A percentile compares a stretch with the other conserved stretches of the same genome.
These are phyloP conservation scores for Monochamus alternatus DNA, from an alignment of 2,888 invertebrate genomes.

Conservation along the genomic window DNA sequence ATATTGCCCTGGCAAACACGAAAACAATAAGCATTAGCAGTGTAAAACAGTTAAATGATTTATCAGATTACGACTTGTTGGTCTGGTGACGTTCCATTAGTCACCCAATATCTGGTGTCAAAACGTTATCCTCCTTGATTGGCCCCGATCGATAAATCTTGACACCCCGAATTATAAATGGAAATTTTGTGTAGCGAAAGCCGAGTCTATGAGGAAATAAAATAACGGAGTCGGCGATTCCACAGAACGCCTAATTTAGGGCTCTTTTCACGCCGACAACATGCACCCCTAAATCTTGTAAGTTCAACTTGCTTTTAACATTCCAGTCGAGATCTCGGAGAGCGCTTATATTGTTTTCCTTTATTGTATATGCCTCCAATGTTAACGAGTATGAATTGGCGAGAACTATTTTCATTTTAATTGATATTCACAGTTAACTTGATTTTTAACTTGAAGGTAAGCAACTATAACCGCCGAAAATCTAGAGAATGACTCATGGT, in stretches of 20 bases:
- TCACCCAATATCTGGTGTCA: conserved; percentile 42
- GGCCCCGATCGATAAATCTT: conserved; percentile 41
- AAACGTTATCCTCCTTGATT: conserved; percentile 43
- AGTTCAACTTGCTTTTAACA: conserved; percentile 55
- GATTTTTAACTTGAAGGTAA: conserved; percentile 36
- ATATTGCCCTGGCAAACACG: conserved; percentile 18
- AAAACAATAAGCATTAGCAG: conserved; percentile 29
- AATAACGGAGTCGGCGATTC: conserved; percentile 43
- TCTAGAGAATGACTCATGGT: no score
- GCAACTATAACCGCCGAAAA: no score
- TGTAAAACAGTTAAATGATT: conserved; percentile 24
- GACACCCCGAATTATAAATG: conserved; percentile 36
- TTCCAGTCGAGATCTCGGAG: conserved; percentile 48
- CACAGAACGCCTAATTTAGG: conserved; percentile 55
- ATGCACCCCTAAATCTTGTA: conserved; percentile 55
- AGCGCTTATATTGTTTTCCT: conserved; percentile 52
- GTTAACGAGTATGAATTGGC: conserved; percentile 54
- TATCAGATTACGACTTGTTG: conserved; percentile 22
- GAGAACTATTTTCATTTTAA: conserved; percentile 52
- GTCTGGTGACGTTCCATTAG: conserved; percentile 19
- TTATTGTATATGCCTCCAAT: conserved; percentile 54
- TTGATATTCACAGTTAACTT: conserved; percentile 49
- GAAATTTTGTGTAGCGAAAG: conserved; percentile 44
- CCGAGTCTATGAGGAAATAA: conserved; percentile 47
- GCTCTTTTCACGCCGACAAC: conserved; percentile 54